Evolutionary conservation across 2,797 vertebrate species (phyloP).

Genomic region (Ispidina picta): DNA sequence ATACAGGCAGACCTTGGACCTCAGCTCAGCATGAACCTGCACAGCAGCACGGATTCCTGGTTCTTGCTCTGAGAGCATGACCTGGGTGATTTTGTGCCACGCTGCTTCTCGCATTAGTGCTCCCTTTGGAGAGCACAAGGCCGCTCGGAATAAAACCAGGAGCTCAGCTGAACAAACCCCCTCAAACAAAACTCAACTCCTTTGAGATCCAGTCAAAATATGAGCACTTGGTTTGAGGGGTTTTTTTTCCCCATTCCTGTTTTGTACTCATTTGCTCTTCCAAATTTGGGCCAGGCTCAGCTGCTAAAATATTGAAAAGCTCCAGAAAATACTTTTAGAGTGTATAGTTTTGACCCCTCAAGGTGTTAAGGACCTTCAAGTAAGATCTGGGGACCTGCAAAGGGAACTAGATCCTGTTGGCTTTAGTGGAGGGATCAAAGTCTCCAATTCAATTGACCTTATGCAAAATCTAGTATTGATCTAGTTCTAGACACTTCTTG

Average conservation of each 20-base stretch:
- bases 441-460: neutral
- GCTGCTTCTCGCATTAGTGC: neutral
- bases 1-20: neutral
- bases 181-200: neutral
- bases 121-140: neutral
- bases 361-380: neutral
- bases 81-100: neutral
- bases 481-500: neutral
- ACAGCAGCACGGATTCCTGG: neutral
- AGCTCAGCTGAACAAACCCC: neutral
- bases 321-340: neutral
- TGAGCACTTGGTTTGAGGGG: neutral
- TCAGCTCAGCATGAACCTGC: neutral
- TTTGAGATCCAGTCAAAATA: neutral
- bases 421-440: neutral
- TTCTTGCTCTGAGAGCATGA: neutral
- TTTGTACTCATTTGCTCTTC: neutral
- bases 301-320: neutral
- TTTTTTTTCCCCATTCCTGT: neutral
- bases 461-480: neutral
- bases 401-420: neutral
- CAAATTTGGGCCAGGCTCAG: neutral
- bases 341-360: neutral
- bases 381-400: neutral
- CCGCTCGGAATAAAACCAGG: neutral